phyloP scores from a whole-genome alignment of 1,140 invertebrate species.

The Arion vulgaris region DNA sequence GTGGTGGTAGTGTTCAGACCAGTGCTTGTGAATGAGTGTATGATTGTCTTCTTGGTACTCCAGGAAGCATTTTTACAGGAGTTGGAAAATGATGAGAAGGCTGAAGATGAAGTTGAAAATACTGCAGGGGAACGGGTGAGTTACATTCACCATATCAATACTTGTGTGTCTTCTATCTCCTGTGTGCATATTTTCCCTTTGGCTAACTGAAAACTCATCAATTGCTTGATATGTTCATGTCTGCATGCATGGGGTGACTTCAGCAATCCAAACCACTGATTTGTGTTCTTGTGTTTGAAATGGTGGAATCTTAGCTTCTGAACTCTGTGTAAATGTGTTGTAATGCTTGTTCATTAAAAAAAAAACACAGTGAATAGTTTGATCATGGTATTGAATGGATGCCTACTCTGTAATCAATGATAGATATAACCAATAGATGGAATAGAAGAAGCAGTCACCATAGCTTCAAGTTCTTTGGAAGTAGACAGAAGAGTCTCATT shows the following conservation, averaged over 20 bases:
- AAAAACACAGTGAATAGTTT: too few relatives aligned
- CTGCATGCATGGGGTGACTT: background rate
- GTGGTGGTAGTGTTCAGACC: background rate
- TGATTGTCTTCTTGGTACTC: conserved; percentile 33
- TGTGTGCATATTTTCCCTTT: background rate
- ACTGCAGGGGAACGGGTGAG: conserved; percentile 17
- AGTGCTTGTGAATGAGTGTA: conserved; percentile 1
- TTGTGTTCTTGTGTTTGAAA: background rate
- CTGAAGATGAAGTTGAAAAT: conserved; percentile 19
- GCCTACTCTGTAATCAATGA: too few relatives aligned
- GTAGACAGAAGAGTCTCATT: too few relatives aligned
- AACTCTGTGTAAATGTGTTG: too few relatives aligned
- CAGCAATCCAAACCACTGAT: background rate
- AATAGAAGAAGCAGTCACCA: too few relatives aligned
- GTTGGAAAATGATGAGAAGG: conserved; percentile 27
- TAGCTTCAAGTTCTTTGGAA: too few relatives aligned
- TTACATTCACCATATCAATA: background rate
- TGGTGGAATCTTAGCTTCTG: background rate
- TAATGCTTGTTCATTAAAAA: too few relatives aligned
- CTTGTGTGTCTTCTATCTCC: background rate
- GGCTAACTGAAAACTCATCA: background rate
- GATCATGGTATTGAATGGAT: too few relatives aligned
- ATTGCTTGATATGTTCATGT: background rate
- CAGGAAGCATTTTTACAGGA: conserved; percentile 31
- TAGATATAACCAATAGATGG: too few relatives aligned